Evolutionary conservation across 1,140 invertebrate species (phyloP).

Genomic region (Chelonus insularis): DNA sequence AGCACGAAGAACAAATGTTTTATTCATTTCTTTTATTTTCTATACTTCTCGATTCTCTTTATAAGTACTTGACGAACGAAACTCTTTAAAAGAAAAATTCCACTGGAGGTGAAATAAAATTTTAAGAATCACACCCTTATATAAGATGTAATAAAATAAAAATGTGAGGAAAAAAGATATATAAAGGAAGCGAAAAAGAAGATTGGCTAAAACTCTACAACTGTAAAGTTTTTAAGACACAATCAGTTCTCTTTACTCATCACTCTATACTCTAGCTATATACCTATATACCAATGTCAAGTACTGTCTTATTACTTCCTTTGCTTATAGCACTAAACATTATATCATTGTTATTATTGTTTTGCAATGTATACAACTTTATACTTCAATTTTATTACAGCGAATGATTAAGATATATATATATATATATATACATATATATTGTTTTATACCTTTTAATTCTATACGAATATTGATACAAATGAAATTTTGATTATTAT

Average conservation of each 20-base stretch:
- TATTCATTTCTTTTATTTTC: background rate
- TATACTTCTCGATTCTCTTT: background rate
- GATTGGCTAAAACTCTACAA: background rate
- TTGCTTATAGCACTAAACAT: background rate
- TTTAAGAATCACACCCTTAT: background rate
- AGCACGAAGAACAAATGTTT: background rate
- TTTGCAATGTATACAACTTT: too few relatives aligned
- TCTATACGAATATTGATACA: too few relatives aligned
- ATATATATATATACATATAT: too few relatives aligned
- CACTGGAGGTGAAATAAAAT: background rate
- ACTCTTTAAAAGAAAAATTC: background rate
- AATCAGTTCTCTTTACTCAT: conserved; percentile 5
- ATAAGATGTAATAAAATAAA: background rate
- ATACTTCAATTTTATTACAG: too few relatives aligned
- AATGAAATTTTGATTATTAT: too few relatives aligned
- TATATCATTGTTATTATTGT: background rate
- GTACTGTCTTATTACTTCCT: conserved; percentile 1
- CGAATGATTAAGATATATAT: too few relatives aligned
- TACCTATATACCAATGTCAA: too few relatives aligned
- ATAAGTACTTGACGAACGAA: too few relatives aligned
- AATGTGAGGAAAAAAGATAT: background rate
- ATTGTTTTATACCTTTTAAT: too few relatives aligned
- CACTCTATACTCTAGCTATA: background rate
- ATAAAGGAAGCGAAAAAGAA: background rate
- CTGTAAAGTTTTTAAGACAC: conserved; percentile 18